phyloP scores from a whole-genome alignment of 2,797 vertebrate genomes.

The Helicolenus hilgendorfi region DNA sequence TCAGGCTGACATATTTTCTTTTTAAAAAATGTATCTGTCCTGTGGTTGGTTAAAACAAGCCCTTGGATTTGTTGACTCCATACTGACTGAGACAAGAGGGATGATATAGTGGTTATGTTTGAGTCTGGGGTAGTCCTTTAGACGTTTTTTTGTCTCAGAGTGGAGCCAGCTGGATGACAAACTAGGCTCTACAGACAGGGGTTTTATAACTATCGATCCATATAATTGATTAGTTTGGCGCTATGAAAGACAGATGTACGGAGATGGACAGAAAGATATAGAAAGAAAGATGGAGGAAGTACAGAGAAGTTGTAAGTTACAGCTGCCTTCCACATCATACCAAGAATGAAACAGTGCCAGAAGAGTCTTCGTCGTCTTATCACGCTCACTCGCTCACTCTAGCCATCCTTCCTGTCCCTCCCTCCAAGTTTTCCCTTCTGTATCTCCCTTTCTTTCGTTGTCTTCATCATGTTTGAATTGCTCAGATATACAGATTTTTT shows the following conservation, averaged over 20 bases:
- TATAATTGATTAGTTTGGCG: slow-evolving; percentile 21
- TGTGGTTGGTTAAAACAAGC: not conserved
- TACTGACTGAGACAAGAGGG: not conserved
- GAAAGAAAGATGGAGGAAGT: not conserved
- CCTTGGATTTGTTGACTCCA: not conserved
- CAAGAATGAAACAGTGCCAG: not conserved
- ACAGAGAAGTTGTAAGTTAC: not conserved
- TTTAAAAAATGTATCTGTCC: not conserved
- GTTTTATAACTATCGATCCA: slow-evolving; percentile 34
- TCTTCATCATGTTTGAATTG: not conserved
- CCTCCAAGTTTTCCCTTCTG: not conserved
- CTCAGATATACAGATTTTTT: not conserved
- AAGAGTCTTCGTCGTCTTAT: slow-evolving; percentile 1
- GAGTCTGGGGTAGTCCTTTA: not conserved
- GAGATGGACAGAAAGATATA: not conserved
- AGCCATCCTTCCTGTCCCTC: not conserved
- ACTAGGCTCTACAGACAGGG: not conserved
- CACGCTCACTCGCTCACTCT: not conserved
- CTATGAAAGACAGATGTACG: not conserved
- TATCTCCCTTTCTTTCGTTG: not conserved
- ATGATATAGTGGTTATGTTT: not conserved
- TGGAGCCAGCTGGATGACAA: slow-evolving; percentile 12
- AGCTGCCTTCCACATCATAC: not conserved
- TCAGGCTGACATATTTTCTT: not conserved
- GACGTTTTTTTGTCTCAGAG: not conserved